phyloP scores from a whole-genome alignment of 2,113 vertebrate genomes.

The Myrmophylax atrothorax region DNA sequence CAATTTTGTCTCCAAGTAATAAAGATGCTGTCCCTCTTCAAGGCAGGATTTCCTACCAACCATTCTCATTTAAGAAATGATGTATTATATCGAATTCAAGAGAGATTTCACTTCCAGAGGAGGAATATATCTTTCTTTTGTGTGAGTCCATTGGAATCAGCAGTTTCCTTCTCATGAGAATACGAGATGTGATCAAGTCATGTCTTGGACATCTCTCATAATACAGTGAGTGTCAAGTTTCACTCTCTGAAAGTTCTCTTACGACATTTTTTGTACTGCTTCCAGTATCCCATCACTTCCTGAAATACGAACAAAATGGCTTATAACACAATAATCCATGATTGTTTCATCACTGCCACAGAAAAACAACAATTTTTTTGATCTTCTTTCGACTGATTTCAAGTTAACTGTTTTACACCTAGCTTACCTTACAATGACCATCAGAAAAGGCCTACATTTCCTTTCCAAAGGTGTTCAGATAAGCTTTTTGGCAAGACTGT shows the following conservation, averaged over 20 bases:
- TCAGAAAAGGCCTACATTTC: neutral
- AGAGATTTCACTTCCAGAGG: neutral
- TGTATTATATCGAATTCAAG: neutral
- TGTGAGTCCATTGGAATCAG: neutral
- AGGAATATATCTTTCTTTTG: neutral
- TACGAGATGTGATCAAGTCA: neutral
- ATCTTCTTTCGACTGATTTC: neutral
- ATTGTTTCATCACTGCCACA: neutral
- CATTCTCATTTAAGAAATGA: neutral
- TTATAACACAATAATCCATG: neutral
- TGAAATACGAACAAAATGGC: neutral
- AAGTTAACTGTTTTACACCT: neutral
- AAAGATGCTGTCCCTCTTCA: neutral
- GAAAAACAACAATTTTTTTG: neutral
- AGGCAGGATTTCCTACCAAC: neutral
- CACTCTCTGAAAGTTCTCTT: neutral
- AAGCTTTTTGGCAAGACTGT: neutral
- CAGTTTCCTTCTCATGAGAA: neutral
- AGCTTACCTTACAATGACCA: neutral
- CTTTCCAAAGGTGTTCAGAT: neutral
- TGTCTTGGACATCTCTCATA: neutral
- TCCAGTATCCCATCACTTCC: neutral
- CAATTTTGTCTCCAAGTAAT: neutral
- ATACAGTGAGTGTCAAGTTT: neutral
- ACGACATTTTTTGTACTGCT: neutral